Evolutionary conservation across 2,113 vertebrate species (phyloP).

Genomic region (Trachemys scripta): DNA sequence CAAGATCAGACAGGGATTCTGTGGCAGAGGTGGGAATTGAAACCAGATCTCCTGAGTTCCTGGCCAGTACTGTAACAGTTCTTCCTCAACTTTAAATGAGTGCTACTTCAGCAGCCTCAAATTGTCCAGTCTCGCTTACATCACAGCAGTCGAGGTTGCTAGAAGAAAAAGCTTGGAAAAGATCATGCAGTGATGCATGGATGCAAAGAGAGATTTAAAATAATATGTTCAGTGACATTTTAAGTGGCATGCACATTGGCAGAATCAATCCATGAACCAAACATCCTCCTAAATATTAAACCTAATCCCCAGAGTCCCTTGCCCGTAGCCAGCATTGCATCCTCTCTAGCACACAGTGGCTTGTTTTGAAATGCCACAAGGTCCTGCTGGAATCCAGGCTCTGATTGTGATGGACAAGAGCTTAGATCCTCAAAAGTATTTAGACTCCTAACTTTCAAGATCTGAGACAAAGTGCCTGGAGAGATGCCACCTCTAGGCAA

Average conservation of each 20-base stretch:
- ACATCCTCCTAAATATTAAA: background rate
- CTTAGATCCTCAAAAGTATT: background rate
- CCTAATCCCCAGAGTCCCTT: background rate
- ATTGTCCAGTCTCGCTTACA: background rate
- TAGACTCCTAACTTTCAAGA: background rate
- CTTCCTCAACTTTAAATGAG: background rate
- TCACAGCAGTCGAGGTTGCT: background rate
- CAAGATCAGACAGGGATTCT: background rate
- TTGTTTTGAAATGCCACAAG: background rate
- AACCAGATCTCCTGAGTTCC: background rate
- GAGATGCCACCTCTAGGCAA: background rate
- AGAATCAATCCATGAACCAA: background rate
- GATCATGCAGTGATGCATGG: background rate
- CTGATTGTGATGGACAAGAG: background rate
- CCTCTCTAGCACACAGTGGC: background rate
- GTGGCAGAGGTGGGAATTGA: background rate
- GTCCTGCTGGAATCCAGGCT: background rate
- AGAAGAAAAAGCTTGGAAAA: background rate
- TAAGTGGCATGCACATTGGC: background rate
- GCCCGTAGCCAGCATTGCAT: background rate
- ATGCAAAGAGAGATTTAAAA: background rate
- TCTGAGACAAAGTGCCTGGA: background rate
- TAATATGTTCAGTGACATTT: background rate
- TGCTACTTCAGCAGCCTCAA: background rate
- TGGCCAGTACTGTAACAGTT: background rate